Evolutionary conservation across 2,888 invertebrate species (phyloP).

Genomic region (Trypoxylon attenuatum): DNA sequence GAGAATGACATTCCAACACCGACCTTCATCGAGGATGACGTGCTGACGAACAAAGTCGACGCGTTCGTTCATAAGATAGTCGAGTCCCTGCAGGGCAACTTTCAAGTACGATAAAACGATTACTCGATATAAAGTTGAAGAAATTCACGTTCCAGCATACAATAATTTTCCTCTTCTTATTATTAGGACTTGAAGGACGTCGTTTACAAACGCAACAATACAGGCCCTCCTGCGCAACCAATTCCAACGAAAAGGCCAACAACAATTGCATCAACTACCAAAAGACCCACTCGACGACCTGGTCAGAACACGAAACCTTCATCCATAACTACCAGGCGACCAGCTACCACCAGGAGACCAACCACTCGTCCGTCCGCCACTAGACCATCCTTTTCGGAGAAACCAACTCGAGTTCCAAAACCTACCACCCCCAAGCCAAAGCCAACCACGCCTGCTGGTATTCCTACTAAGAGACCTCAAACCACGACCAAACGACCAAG

Average conservation of each 20-base stretch:
- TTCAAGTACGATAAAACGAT: too few species aligned
- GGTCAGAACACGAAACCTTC: constrained; percentile 50
- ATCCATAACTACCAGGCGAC: constrained; percentile 62
- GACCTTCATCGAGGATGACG: constrained; percentile 84
- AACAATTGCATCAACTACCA: constrained; percentile 34
- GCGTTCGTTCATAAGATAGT: constrained; percentile 89
- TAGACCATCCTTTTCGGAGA: constrained; percentile 59
- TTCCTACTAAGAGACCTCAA: constrained; percentile 57
- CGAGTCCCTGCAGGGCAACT: constrained; percentile 88
- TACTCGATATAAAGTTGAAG: too few species aligned
- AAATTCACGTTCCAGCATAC: too few species aligned
- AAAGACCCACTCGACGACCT: constrained; percentile 54
- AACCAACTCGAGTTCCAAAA: constrained; percentile 50
- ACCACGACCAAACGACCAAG: constrained; percentile 63
- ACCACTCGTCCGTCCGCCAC: constrained; percentile 55
- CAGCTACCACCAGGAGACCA: constrained; percentile 60
- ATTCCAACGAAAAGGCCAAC: constrained; percentile 53
- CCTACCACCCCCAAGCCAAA: constrained; percentile 43
- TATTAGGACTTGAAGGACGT: constrained; percentile 84
- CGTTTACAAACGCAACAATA: constrained; percentile 75
- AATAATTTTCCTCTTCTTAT: not conserved
- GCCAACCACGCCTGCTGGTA: constrained; percentile 23
- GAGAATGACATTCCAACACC: constrained; percentile 86
- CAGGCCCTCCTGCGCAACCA: constrained; percentile 44
- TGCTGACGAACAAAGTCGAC: constrained; percentile 86